Evolutionary conservation across 2,113 vertebrate genomes (phyloP), one percentile per base, ranked within the genome.

Genomic region (Eurypyga helias): DNA sequence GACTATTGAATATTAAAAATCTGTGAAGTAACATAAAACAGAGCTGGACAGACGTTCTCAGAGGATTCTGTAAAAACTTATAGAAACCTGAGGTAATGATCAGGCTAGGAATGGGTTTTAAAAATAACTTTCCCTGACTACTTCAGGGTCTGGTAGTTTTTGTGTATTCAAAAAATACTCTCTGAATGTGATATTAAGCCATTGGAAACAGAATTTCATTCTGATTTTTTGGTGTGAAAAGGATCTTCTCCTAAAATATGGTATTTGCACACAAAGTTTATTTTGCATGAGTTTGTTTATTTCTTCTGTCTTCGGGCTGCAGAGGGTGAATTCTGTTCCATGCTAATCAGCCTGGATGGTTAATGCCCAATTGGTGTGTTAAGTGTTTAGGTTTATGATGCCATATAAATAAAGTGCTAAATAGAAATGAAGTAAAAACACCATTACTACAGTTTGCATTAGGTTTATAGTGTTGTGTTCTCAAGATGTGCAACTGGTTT

Each of bases 1-100:
- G 80, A 94, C 95, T 95, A 89, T 95, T 84, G 96, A 93, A 96
- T 95, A 97, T 97, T 97, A 97, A 96, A 97, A 97, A 94, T 95
- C 96, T 97, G 96, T 96, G 86, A 94, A 93, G 92, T 96, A 97
- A 97, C 95, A 95, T 89, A 93, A 97, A 97, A 24, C 96, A 97
- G 97, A 96, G 71, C 90, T 92, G 52, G 61, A 69, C 51, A 92
- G 90, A 87, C 83, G 13, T 93, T 92, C 80, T 89, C 69, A 69
- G 65, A 95, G 49, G 82, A 87, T 69, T 96, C 94, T 91, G 91
- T 95, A 95, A 97, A 96, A 96, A 71, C 86, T 87, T 94, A 79
- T 13, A 91, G 92, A 84, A 95, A 89, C n/a, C 80, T 87, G 80
- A 89, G 65, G 80, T 79, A 97, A 89, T 41, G 11, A 87, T 91